A percentile compares a stretch with the other conserved stretches of the same genome.
phyloP scores from a whole-genome alignment of 2,113 vertebrate species.

The Mohoua ochrocephala region DNA sequence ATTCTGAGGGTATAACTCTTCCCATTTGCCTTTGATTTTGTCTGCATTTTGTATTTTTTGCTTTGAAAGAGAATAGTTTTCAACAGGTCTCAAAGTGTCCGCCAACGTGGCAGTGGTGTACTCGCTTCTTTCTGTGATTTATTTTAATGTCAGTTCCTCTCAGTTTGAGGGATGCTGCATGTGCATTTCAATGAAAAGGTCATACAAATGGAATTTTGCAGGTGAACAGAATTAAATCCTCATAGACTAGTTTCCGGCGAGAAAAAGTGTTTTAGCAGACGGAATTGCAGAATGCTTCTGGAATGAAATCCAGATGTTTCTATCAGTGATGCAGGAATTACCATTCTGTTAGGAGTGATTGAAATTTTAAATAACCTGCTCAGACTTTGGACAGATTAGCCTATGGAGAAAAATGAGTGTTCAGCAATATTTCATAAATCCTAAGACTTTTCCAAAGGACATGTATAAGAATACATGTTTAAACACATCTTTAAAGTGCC shows the following conservation, averaged over 20 bases:
- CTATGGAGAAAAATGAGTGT: not conserved
- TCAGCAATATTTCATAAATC: not conserved
- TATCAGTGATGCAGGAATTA: not conserved
- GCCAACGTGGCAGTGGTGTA: not conserved
- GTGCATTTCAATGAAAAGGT: not conserved
- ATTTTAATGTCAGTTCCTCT: not conserved
- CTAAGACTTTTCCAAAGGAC: not conserved
- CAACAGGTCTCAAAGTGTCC: not conserved
- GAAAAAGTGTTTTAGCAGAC: not conserved
- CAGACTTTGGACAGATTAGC: not conserved
- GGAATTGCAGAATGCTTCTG: not conserved
- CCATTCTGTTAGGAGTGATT: not conserved
- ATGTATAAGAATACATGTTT: not conserved
- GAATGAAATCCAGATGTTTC: conserved; percentile 43
- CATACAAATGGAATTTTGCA: not conserved
- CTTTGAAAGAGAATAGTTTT: not conserved
- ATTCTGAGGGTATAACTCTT: not conserved
- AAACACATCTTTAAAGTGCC: not conserved
- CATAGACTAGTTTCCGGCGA: not conserved
- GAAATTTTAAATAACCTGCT: not conserved
- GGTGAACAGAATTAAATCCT: conserved; percentile 32
- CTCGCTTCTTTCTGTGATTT: not conserved
- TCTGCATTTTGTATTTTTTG: not conserved
- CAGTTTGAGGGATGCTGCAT: not conserved
- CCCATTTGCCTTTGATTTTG: not conserved